phyloP scores from a whole-genome alignment of 2,888 invertebrate genomes.

The Chorisops tibialis region DNA sequence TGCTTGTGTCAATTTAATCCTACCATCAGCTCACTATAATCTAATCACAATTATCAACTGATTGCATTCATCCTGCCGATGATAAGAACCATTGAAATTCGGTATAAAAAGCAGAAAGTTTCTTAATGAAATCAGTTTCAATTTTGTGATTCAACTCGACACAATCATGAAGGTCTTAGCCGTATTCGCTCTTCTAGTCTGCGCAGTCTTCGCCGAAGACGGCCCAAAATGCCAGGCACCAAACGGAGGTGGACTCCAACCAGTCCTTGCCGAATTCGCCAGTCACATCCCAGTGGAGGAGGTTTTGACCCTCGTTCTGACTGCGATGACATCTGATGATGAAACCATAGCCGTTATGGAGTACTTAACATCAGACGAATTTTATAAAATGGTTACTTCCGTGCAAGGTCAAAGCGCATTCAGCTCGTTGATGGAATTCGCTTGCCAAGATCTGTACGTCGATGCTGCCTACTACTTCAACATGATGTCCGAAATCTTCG shows the following conservation, averaged over 20 bases:
- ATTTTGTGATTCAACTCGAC: not conserved
- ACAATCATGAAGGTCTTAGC: constrained; percentile 5
- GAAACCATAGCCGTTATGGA: constrained; percentile 30
- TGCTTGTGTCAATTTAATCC: too few species aligned
- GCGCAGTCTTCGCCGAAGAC: constrained; percentile 12
- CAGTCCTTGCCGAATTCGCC: constrained; percentile 23
- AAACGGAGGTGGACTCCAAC: constrained; percentile 26
- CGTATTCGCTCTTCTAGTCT: constrained; percentile 6
- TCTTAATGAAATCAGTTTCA: constrained; percentile 5
- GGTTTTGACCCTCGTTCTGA: constrained; percentile 14
- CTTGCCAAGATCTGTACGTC: constrained; percentile 25
- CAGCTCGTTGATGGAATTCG: constrained; percentile 2
- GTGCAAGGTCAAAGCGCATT: constrained; percentile 6
- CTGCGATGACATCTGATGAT: constrained; percentile 19
- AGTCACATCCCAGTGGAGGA: constrained; percentile 11
- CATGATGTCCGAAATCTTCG: constrained; percentile 24
- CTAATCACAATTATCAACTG: too few species aligned
- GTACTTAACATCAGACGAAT: constrained; percentile 23
- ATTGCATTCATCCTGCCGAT: too few species aligned
- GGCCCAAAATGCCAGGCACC: constrained; percentile 25
- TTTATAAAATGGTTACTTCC: constrained; percentile 17
- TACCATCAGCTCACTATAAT: too few species aligned
- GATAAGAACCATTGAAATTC: not conserved
- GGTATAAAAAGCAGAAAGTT: not conserved
- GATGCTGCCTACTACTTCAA: constrained; percentile 30